Evolutionary conservation across 2,113 vertebrate genomes (phyloP).

Genomic region (Aramus guarauna): DNA sequence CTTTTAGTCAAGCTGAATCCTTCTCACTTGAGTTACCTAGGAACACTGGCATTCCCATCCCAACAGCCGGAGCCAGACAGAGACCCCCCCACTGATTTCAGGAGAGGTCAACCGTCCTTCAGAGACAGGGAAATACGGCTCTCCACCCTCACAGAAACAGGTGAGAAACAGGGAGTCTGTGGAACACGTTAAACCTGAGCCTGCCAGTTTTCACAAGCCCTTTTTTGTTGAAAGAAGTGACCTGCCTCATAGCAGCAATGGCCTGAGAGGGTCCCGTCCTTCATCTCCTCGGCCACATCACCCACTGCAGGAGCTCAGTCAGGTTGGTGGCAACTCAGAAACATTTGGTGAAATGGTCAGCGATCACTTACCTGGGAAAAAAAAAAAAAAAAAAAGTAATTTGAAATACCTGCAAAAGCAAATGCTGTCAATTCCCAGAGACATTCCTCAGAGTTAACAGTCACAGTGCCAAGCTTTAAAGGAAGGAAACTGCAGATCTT

Average conservation of each 20-base stretch:
- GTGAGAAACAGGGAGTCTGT: not conserved
- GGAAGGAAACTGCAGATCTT: not conserved
- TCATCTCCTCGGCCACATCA: not conserved
- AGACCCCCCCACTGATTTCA: not conserved
- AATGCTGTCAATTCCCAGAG: not conserved
- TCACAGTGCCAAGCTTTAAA: not conserved
- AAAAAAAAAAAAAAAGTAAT: not conserved
- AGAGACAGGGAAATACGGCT: not conserved
- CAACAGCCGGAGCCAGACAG: not conserved
- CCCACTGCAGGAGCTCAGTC: not conserved
- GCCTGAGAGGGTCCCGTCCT: not conserved
- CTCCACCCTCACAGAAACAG: not conserved
- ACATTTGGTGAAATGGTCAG: not conserved
- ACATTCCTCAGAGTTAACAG: not conserved
- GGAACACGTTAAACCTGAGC: not conserved
- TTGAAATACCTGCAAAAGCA: not conserved
- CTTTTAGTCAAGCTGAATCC: not conserved
- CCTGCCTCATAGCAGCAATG: not conserved
- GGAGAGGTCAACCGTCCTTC: not conserved
- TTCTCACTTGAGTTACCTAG: not conserved
- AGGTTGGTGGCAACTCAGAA: accelerated
- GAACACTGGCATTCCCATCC: not conserved
- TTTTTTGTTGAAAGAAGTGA: not conserved
- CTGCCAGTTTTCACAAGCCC: not conserved
- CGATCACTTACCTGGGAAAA: not conserved